Base-by-base conservation (phyloP, 1,140 invertebrate genomes). In the Musca domestica region DNA sequence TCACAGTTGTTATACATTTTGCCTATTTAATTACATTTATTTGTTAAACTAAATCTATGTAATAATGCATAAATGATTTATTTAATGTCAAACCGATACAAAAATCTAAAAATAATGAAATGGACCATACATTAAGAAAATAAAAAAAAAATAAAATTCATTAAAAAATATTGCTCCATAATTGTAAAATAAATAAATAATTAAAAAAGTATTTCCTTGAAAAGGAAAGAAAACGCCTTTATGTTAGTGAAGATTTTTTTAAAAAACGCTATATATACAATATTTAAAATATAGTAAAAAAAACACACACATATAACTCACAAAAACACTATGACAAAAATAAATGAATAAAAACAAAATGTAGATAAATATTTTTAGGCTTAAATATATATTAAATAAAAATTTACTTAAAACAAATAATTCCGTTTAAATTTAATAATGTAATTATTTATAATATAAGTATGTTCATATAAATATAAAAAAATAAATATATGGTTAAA, bases 221-320 rank as follows among this genome's bases (percentile, higher is more conserved):
- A 23, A 49, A 66, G 65, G 65, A 66, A 66, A 66, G 65, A 66
- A 66, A 66, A 66, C 14, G 65, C 65, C 65, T 66, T 66, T 66
- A 66, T 47, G 23, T 61, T 48, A 23, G 46, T 17, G 17, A 64
- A 51, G 23, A 52, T 52, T 34, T 66, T 22, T 15, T 2, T 20
- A 66, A 41, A 66, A 54, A 52, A 65, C n/a, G n/a, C n/a, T n/a
- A n/a, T 58, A 58, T 58, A 25, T 61, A 6, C 7, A 12, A 12
- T 22, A 52, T 22, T 15, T 4, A 3, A 52, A 7, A 41, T 7
- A 41, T 10, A 41, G 2, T 2, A 5, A 41, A 41, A 41, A 41
- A 5, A 9, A 41, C 10, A 41, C 34, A 41, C 10, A 41, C 34
- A 41, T 9, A 30, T 9, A 30, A 30, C 27, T 41, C 34, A 48